Evolutionary conservation across 2,888 invertebrate species (phyloP), one percentile per base, ranked within the genome.

Genomic region (Craniophora ligustri): DNA sequence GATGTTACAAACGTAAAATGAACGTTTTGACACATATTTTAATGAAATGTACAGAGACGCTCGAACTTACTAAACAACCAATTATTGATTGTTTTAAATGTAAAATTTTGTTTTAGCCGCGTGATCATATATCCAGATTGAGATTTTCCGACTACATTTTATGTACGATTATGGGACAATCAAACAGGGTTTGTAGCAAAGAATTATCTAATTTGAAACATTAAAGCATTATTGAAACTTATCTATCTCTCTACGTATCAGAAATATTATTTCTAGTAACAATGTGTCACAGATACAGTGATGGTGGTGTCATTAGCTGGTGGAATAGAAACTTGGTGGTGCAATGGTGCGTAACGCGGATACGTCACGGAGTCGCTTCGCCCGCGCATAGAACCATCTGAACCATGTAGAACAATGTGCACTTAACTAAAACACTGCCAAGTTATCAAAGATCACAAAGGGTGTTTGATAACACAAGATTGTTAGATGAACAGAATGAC

Each of bases 291-390:
- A 46, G 67, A 65, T 51, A 65, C 49, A 50, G 48, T 49, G 63
- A 75, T 75, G 71, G 79, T 80, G 84, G 82, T 85, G 80, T 75
- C 77, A 78, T 75, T 85, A 79, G 70, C 71, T 75, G 71, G 76
- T 79, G 82, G 81, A 89, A 85, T 87, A 89, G 91, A 91, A 90
- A 90, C 87, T 82, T 75, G 82, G 67, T 51, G 73, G 64, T 39
- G 85, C 89, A 77, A 88, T 91, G 86, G 80, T 47, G 91, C 91
- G 83, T 79, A 79, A 84, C 85, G 75, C 68, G 72, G 79, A 83
- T 78, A 82, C 79, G 81, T 81, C 75, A 81, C 81, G 78, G 67
- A 75, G 75, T 72, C 73, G 71, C 78, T 72, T 79, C 70, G 65
- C 68, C 65, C 66, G 76, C 67, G 68, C 71, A 70, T 62, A 65